A percentile compares a stretch with the other conserved stretches of the same genome.
These are phyloP conservation scores for Plodia interpunctella DNA, from an alignment of 1,140 invertebrate genomes.

Conservation along the genomic window DNA sequence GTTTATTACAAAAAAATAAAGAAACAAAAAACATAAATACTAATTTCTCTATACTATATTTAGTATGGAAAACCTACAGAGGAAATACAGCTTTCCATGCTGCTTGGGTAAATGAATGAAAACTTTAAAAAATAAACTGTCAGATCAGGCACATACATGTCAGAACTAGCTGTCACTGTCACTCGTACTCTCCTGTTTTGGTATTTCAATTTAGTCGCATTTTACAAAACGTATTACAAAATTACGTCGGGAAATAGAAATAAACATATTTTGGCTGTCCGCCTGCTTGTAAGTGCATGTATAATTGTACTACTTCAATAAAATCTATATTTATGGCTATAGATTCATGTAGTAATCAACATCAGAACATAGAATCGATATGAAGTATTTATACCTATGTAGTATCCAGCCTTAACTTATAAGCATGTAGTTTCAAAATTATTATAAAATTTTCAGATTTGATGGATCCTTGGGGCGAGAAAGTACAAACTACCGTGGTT, in stretches of 20 bases:
- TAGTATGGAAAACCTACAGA: too few species aligned
- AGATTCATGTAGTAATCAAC: background rate
- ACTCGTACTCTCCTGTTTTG: background rate
- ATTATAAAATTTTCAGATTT: conserved; percentile 34
- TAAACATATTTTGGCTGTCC: conserved; percentile 26
- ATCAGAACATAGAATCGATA: background rate
- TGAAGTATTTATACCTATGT: background rate
- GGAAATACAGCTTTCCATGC: too few species aligned
- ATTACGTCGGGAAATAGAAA: background rate
- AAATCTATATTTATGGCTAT: background rate
- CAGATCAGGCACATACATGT: too few species aligned
- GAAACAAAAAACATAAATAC: too few species aligned
- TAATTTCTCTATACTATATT: too few species aligned
- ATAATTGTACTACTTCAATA: background rate
- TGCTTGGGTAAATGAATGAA: too few species aligned
- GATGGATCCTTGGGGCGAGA: conserved; percentile 71
- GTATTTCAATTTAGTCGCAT: background rate
- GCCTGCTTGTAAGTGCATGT: conserved; percentile 38
- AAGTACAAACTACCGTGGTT: conserved; percentile 34
- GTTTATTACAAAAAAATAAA: too few species aligned
- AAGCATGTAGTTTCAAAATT: background rate
- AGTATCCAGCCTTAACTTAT: background rate
- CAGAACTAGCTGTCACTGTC: conserved; percentile 3
- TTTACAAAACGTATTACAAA: background rate
- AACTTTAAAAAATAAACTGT: too few species aligned